Base-by-base conservation (phyloP, 2,797 vertebrate genomes). In the Peromyscus melanophrys region DNA sequence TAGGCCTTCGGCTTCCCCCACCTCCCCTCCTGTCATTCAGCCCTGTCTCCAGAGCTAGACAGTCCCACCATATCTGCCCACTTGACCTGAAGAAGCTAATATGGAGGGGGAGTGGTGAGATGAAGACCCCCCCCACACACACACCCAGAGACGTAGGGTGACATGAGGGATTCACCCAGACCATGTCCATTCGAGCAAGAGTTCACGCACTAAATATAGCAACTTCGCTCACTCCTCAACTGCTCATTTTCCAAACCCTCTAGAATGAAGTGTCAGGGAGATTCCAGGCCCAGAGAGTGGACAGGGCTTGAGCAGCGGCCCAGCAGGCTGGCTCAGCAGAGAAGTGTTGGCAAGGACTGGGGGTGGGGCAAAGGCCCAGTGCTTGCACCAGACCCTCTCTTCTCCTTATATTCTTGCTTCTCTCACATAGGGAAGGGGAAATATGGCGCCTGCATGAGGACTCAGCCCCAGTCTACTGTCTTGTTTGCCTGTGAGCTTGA, bases 201-300 rank as follows among this genome's bases (percentile, higher is more conserved):
- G 29, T 11, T 85, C 84, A 25, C 4, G 0, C 19, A 63, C 71
- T 95, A 95, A 95, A 94, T 59, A 91, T 76, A 96, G 92, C 69
- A 31, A 1, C 81, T 40, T 75, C 2, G 43, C 78, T 98, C 94
- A 93, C 21, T 2, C 37, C 23, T 59, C 6, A 0, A 0, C 0
- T 1, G 40, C 46, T 92, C 92, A 75, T 52, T 61, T 76, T 96
- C 96, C 93, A 96, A 85, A 96, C 46, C 49, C 63, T 61, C 88
- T 92, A 89, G 31, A 49, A 95, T 81, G 95, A 92, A 52, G 63
- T 52, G 77, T 34, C 29, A 0, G 25, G 52, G 67, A 52, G 69
- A 69, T 1, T 55, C 73, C 77, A n/a, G 69, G 59, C n/a, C 29
- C 8, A 87, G 76, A 57, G 1, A 0, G 1, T 4, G 52, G 52